These are phyloP conservation scores for Emydura subglobosa DNA, from an alignment of 2,113 vertebrate genomes.

Conservation along the genomic window DNA sequence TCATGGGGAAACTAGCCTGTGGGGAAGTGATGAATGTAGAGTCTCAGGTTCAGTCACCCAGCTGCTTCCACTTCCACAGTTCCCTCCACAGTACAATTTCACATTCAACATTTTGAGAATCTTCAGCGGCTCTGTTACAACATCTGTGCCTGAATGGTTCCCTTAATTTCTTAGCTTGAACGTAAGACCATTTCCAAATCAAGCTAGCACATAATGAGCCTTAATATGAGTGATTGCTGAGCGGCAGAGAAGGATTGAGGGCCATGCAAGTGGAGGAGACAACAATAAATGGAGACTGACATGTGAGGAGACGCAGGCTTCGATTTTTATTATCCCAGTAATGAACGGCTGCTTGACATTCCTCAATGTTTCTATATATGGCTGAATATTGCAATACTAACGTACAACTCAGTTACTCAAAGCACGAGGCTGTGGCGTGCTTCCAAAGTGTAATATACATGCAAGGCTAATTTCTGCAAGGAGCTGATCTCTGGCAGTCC, in stretches of 20 bases:
- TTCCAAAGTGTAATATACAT: neutral
- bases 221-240: conserved; percentile 23
- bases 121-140: neutral
- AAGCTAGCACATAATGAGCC: neutral
- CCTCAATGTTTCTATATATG: neutral
- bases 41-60: accelerated
- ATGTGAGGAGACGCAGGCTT: neutral
- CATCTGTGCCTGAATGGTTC: neutral
- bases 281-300: neutral
- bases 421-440: neutral
- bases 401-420: conserved; percentile 9
- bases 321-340: conserved; percentile 25
- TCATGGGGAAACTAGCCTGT: neutral
- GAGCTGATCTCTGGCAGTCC: neutral
- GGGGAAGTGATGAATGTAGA: neutral
- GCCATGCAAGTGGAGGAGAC: neutral
- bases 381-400: conserved; percentile 24
- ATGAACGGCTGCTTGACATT: neutral
- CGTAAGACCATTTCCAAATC: conserved; percentile 14
- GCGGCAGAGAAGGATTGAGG: neutral
- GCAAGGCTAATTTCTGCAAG: neutral
- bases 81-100: neutral
- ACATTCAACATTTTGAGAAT: neutral
- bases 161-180: neutral
- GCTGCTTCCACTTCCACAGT: neutral